phyloP scores from a whole-genome alignment of 2,888 invertebrate species.

The Dryobotodes eremita region DNA sequence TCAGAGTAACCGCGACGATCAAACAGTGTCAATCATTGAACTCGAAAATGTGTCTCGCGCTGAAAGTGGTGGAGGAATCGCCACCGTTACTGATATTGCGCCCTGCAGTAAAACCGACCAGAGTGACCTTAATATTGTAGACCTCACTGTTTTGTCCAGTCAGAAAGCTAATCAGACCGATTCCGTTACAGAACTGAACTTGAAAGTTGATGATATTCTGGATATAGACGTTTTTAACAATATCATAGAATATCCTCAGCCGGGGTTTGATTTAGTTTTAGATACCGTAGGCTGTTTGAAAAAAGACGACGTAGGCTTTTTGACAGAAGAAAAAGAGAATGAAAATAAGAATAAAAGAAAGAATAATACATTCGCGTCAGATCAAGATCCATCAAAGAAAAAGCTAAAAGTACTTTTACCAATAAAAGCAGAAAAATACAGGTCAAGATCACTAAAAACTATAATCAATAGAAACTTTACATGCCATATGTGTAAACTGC shows the following conservation, averaged over 20 bases:
- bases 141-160: too few relatives aligned
- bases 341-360: conserved; percentile 27
- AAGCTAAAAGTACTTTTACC: conserved; percentile 22
- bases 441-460: conserved; percentile 26
- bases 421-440: conserved; percentile 32
- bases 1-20: background rate
- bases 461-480: conserved; percentile 36
- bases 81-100: background rate
- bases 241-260: conserved; percentile 21
- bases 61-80: background rate
- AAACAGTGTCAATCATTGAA: too few relatives aligned
- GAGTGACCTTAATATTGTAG: background rate
- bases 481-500: conserved; percentile 17
- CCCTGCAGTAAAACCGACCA: background rate
- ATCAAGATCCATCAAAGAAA: conserved; percentile 25
- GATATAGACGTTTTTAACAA: conserved; percentile 2
- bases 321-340: conserved; percentile 22
- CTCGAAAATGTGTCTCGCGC: background rate
- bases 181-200: too few relatives aligned
- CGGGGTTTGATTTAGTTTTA: conserved; percentile 22
- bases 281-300: conserved; percentile 20
- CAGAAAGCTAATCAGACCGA: too few relatives aligned
- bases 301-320: conserved; percentile 24
- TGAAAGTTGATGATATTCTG: too few relatives aligned
- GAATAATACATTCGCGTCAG: conserved; percentile 14